Conservation (phyloP, 2,113 vertebrate genomes). For the Pseudorhombus dupliciocellatus region DNA sequence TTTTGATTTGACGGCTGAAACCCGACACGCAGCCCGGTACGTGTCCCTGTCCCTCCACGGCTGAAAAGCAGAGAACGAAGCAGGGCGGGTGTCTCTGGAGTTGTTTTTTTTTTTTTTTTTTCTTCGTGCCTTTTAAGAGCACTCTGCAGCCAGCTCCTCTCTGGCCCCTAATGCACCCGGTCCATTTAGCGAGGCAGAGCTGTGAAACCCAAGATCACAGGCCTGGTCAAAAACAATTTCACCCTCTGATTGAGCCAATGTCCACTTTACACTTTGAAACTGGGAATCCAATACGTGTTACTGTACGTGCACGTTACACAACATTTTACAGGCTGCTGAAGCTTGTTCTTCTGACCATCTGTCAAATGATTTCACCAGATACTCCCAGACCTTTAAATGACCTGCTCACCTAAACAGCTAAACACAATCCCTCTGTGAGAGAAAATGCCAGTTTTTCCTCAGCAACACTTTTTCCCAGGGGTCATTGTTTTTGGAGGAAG, state of each 20-base stretch:
- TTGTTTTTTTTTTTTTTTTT: slow-evolving; percentile 48
- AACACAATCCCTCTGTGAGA: neutral
- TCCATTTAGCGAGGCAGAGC: slow-evolving; percentile 71
- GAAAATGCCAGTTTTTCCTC: slow-evolving; percentile 11
- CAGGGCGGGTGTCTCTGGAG: slow-evolving; percentile 41
- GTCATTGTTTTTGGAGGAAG: slow-evolving; percentile 44
- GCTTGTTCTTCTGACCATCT: neutral
- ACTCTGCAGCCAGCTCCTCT: slow-evolving; percentile 64
- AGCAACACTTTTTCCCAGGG: slow-evolving; percentile 13
- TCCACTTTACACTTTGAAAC: slow-evolving; percentile 57
- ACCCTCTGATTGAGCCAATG: slow-evolving; percentile 69
- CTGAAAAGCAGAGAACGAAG: slow-evolving; percentile 46
- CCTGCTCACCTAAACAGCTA: neutral
- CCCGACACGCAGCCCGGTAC: slow-evolving; percentile 26
- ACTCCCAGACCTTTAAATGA: neutral
- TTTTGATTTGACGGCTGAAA: slow-evolving; percentile 65
- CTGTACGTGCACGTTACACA: slow-evolving; percentile 4
- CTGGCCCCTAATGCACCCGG: slow-evolving; percentile 68
- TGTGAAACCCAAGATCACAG: slow-evolving; percentile 77
- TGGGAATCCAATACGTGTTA: slow-evolving; percentile 22
- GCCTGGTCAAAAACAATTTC: slow-evolving; percentile 71
- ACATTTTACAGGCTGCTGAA: neutral
- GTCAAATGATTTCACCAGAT: neutral
- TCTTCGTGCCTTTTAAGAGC: slow-evolving; percentile 68
- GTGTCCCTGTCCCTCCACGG: slow-evolving; percentile 53